Percentiles rank a stretch among this genome's conserved stretches.
These are phyloP conservation scores for Lasioglossum calceatum DNA, from an alignment of 2,888 invertebrate genomes.

Conservation along the genomic window DNA sequence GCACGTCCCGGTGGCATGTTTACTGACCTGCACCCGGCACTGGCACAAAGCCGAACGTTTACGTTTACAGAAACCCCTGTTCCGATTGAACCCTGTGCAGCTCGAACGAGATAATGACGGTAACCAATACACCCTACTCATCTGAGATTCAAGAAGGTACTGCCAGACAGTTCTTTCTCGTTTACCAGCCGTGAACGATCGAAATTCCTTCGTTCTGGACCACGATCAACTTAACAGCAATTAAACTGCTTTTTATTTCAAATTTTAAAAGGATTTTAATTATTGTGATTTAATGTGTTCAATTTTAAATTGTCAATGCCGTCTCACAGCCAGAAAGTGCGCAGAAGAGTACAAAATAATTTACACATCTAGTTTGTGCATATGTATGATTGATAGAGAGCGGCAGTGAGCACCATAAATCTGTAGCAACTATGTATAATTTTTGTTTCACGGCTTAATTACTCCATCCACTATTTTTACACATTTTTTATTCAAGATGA, in stretches of 20 bases:
- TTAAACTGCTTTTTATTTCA: neutral
- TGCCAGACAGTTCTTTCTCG: neutral
- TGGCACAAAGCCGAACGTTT: constrained; percentile 75
- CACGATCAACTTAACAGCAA: neutral
- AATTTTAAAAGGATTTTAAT: neutral
- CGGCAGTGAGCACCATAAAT: neutral
- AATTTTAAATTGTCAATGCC: neutral
- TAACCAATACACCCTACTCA: constrained; percentile 10
- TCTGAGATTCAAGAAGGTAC: neutral
- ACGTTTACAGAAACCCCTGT: constrained; percentile 41
- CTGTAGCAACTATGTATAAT: neutral
- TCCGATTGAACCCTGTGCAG: constrained; percentile 47
- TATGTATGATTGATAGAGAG: neutral
- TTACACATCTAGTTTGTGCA: neutral
- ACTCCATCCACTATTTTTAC: no score
- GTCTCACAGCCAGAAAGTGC: neutral
- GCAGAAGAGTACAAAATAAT: neutral
- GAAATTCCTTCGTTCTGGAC: neutral
- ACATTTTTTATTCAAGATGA: neutral
- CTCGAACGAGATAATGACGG: constrained; percentile 26
- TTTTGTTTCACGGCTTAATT: neutral
- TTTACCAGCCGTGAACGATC: neutral
- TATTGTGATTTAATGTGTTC: neutral
- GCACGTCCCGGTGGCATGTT: constrained; percentile 80
- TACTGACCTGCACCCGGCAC: constrained; percentile 80